Evolutionary conservation across 1,140 invertebrate genomes (phyloP).

Genomic region (Drosophila pallidifrons): DNA sequence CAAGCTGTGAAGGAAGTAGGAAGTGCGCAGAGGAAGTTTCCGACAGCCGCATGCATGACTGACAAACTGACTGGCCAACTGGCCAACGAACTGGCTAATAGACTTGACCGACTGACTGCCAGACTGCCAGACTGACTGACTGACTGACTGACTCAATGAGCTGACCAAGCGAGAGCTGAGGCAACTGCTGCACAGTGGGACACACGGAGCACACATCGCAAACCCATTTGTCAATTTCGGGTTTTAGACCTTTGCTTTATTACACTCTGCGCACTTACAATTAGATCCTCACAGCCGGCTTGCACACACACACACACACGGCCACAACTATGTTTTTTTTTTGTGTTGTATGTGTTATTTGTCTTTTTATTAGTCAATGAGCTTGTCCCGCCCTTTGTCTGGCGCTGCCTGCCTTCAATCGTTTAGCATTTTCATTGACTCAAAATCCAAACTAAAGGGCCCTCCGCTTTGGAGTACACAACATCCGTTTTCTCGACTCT

Average conservation of each 20-base stretch:
- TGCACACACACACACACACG: conserved; percentile 7
- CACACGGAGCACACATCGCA: conserved; percentile 30
- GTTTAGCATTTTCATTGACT: conserved; percentile 48
- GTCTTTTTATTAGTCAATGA: conserved; percentile 69
- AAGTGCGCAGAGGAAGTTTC: conserved; percentile 68
- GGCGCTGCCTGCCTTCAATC: conserved; percentile 32
- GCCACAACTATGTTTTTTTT: conserved; percentile 1
- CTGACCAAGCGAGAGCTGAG: conserved; percentile 30
- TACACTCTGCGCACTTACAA: conserved; percentile 42
- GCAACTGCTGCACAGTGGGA: conserved; percentile 65
- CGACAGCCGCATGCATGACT: conserved; percentile 15
- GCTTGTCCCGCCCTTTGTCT: conserved; percentile 41
- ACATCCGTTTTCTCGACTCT: conserved; percentile 44
- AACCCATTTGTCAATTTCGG: conserved; percentile 76
- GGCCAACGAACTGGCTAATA: conserved; percentile 10
- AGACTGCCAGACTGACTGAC: conserved; percentile 25
- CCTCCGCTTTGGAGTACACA: conserved; percentile 54
- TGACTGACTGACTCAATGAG: conserved; percentile 1
- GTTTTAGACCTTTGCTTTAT: conserved; percentile 44
- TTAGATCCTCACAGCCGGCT: conserved; percentile 60
- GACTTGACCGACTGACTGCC: not conserved
- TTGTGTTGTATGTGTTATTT: conserved; percentile 13
- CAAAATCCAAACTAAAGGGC: conserved; percentile 25
- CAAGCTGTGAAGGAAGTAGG: conserved; percentile 72
- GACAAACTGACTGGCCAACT: conserved; percentile 32